Percentiles rank a stretch among this genome's conserved stretches.
phyloP scores from a whole-genome alignment of 2,888 invertebrate species.

The Ceramica pisi region DNA sequence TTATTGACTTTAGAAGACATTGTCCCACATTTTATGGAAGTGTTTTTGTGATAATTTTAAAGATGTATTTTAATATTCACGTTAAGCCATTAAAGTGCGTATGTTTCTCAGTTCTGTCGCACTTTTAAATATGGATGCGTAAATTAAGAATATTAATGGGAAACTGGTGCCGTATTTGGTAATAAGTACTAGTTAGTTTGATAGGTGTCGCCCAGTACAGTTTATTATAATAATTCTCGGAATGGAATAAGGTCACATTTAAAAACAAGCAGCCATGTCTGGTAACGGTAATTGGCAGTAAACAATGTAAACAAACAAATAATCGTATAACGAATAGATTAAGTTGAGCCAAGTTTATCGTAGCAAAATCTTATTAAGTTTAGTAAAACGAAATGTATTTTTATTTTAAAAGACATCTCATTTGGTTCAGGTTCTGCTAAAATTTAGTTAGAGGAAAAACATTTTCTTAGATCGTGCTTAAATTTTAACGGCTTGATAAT shows the following conservation, averaged over 20 bases:
- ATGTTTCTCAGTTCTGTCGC: constrained; percentile 11
- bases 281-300: constrained; percentile 39
- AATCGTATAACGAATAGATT: constrained; percentile 1
- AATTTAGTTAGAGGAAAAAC: too few species aligned
- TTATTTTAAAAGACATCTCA: background rate
- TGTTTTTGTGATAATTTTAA: constrained; percentile 36
- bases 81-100: constrained; percentile 14
- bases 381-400: background rate
- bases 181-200: constrained; percentile 53
- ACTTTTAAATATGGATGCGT: constrained; percentile 34
- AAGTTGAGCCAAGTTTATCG: background rate
- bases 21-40: constrained; percentile 58
- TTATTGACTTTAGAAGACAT: constrained; percentile 63
- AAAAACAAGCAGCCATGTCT: constrained; percentile 15
- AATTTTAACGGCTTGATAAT: too few species aligned
- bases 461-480: too few species aligned
- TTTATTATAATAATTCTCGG: constrained; percentile 35
- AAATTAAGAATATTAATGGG: constrained; percentile 48
- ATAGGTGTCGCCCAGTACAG: constrained; percentile 29
- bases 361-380: background rate
- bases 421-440: too few species aligned
- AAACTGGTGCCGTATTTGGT: constrained; percentile 42
- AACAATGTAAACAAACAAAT: constrained; percentile 9
- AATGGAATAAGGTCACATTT: constrained; percentile 35
- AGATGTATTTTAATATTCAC: constrained; percentile 37